phyloP scores from a whole-genome alignment of 2,888 invertebrate species.

The Amphipyra berbera region DNA sequence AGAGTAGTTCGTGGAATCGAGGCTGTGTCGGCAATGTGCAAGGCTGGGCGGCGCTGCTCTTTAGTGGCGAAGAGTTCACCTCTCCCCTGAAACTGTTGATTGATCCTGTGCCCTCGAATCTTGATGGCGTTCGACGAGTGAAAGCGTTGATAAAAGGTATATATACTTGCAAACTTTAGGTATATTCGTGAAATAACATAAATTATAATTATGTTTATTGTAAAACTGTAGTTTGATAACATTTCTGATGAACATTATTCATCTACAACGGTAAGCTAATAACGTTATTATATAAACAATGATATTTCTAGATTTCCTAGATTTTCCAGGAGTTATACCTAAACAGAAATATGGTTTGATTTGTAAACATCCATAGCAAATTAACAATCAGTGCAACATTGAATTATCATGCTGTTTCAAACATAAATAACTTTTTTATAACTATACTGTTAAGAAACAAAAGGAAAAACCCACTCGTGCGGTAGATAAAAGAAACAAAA shows the following conservation, averaged over 20 bases:
- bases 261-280: too few species aligned
- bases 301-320: too few species aligned
- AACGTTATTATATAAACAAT: too few species aligned
- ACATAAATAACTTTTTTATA: conserved; percentile 16
- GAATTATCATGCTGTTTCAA: too few species aligned
- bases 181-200: too few species aligned
- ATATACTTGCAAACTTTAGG: conserved; percentile 1
- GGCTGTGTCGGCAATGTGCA: conserved; percentile 66
- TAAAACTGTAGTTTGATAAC: too few species aligned
- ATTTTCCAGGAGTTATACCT: too few species aligned
- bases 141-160: conserved; percentile 87
- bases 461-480: conserved; percentile 17
- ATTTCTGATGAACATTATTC: too few species aligned
- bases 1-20: conserved; percentile 71
- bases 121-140: conserved; percentile 81
- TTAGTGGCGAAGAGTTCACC: conserved; percentile 72
- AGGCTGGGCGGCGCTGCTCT: conserved; percentile 81
- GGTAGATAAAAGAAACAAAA: conserved; percentile 35
- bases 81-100: conserved; percentile 79
- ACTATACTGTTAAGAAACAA: conserved; percentile 28
- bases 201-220: too few species aligned
- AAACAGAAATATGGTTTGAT: too few species aligned
- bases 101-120: conserved; percentile 83
- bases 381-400: too few species aligned
- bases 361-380: too few species aligned